phyloP scores from a whole-genome alignment of 2,888 invertebrate species.

The Noctua comes region DNA sequence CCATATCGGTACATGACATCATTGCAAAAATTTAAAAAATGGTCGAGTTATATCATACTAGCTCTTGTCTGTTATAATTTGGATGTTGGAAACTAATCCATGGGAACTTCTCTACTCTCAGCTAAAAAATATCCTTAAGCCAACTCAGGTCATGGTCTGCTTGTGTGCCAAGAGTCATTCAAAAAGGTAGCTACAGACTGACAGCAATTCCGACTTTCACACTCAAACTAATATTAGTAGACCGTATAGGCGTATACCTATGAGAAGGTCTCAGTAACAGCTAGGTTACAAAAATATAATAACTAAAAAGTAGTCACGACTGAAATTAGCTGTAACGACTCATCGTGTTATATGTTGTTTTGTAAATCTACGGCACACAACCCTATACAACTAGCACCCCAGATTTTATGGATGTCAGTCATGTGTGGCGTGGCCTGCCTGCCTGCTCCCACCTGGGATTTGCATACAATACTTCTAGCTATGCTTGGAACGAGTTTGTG shows the following conservation, averaged over 20 bases:
- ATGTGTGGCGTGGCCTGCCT: constrained; percentile 48
- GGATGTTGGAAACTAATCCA: background rate
- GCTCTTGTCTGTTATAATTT: background rate
- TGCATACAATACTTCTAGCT: constrained; percentile 75
- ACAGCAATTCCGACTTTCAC: background rate
- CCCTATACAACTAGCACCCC: constrained; percentile 28
- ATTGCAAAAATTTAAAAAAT: constrained; percentile 26
- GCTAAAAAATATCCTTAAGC: background rate
- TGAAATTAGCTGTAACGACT: constrained; percentile 12
- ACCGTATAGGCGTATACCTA: background rate
- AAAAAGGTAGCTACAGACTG: background rate
- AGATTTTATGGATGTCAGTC: constrained; percentile 63
- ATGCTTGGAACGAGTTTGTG: constrained; percentile 48
- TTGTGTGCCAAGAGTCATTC: background rate
- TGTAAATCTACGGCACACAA: constrained; percentile 18
- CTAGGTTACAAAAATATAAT: constrained; percentile 7
- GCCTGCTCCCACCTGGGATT: constrained; percentile 67
- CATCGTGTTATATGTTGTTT: constrained; percentile 16
- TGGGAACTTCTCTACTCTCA: background rate
- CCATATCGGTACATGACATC: constrained; percentile 52
- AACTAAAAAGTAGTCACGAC: constrained; percentile 21
- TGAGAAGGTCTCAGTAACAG: constrained; percentile 13
- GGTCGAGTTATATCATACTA: constrained; percentile 5
- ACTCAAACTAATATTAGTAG: background rate
- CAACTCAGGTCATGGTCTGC: background rate